These are phyloP conservation scores for Lycocerus yunnanus DNA, from an alignment of 2,888 invertebrate species.

Conservation along the genomic window DNA sequence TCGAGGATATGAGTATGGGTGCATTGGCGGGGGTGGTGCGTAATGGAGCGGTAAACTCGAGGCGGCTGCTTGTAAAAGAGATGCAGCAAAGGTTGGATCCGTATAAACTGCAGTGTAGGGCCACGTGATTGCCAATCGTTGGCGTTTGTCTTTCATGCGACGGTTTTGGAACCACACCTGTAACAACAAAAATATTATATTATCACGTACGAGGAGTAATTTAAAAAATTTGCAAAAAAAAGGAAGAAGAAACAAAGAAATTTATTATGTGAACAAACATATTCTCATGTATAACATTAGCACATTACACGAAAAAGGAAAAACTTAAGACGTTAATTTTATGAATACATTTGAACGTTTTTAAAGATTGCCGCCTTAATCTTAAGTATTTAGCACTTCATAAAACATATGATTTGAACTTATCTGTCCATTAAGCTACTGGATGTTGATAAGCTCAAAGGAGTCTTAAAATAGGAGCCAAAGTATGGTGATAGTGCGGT, in stretches of 20 bases:
- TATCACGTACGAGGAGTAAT: not conserved
- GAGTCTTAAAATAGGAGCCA: slow-evolving; percentile 38
- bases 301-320: not conserved
- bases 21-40: slow-evolving; percentile 61
- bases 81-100: slow-evolving; percentile 92
- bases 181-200: slow-evolving; percentile 40
- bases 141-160: slow-evolving; percentile 96
- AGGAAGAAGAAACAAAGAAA: not conserved
- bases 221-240: not conserved
- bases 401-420: slow-evolving; percentile 53
- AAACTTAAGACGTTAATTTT: not conserved
- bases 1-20: slow-evolving; percentile 65
- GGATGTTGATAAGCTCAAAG: slow-evolving; percentile 30
- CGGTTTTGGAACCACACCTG: slow-evolving; percentile 98
- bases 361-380: slow-evolving; percentile 43
- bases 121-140: slow-evolving; percentile 93
- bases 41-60: slow-evolving; percentile 63
- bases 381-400: slow-evolving; percentile 52
- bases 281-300: not conserved
- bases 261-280: not conserved
- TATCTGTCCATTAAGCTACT: slow-evolving; percentile 54
- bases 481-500: slow-evolving; percentile 41
- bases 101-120: slow-evolving; percentile 93
- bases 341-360: slow-evolving; percentile 11
- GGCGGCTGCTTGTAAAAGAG: slow-evolving; percentile 87